Evolutionary conservation across 1,140 invertebrate genomes (phyloP).

Genomic region (Aphelenchoides besseyi): DNA sequence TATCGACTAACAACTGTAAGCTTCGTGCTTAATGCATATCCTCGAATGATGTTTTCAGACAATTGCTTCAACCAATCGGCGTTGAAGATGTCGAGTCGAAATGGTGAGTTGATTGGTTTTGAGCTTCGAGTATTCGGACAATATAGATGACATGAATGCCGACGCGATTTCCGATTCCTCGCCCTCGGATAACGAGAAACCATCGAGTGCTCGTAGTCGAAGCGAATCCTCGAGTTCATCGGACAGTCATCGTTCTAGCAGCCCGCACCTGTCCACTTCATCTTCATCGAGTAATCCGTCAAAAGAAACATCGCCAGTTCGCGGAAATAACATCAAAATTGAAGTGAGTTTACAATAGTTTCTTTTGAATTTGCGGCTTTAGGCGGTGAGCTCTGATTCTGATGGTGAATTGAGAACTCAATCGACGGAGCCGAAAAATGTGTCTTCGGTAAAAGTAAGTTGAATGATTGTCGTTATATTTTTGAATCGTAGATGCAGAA

Average conservation of each 20-base stretch:
- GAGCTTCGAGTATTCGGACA: too few relatives aligned
- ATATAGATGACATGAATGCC: too few relatives aligned
- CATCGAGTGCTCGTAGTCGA: not conserved
- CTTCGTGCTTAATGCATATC: too few relatives aligned
- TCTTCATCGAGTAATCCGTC: not conserved
- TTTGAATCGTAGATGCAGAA: too few relatives aligned
- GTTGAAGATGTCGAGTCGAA: not conserved
- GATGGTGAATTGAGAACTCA: too few relatives aligned
- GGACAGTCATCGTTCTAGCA: not conserved
- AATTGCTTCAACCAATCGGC: too few relatives aligned
- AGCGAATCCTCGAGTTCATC: not conserved
- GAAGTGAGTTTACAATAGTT: not conserved
- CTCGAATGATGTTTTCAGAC: too few relatives aligned
- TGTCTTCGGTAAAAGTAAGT: too few relatives aligned
- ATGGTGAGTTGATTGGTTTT: not conserved
- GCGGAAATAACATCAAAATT: not conserved
- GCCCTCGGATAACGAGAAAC: too few relatives aligned
- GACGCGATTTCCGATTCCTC: too few relatives aligned
- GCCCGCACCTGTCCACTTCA: not conserved
- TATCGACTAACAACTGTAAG: too few relatives aligned
- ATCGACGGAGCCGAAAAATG: too few relatives aligned
- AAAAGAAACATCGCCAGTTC: not conserved
- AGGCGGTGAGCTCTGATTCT: not conserved
- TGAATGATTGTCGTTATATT: not conserved
- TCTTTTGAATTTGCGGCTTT: not conserved